A percentile compares a stretch with the other conserved stretches of the same genome.
Conservation (phyloP, 2,797 vertebrate species). For the Luscinia luscinia region DNA sequence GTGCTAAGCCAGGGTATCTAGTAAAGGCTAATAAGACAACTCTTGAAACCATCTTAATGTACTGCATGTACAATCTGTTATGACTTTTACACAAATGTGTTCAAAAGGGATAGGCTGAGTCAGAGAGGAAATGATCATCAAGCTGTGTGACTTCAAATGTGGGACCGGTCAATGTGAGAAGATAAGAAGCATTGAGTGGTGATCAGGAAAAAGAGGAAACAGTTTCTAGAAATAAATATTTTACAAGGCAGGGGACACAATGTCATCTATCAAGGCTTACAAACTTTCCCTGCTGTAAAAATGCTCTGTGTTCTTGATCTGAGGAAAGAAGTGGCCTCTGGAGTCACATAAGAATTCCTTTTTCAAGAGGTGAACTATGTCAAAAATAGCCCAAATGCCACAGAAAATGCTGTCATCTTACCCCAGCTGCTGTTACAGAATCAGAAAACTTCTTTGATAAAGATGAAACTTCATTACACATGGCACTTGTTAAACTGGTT, state of each 20-base stretch:
- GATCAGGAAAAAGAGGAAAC: not conserved
- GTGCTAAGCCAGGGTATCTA: not conserved
- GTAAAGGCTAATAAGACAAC: not conserved
- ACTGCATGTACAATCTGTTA: not conserved
- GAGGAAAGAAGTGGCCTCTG: not conserved
- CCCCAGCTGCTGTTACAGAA: conserved; percentile 87
- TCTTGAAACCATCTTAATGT: not conserved
- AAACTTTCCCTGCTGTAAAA: not conserved
- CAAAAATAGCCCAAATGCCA: not conserved
- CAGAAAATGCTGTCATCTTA: conserved; percentile 74
- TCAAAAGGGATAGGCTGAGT: not conserved
- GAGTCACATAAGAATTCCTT: not conserved
- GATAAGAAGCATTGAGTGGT: not conserved
- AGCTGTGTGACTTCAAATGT: not conserved
- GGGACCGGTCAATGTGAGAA: not conserved
- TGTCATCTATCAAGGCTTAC: not conserved
- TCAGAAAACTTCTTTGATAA: conserved; percentile 89
- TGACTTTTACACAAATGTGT: not conserved
- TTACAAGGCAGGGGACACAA: not conserved
- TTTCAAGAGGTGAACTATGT: not conserved
- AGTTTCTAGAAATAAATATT: not conserved
- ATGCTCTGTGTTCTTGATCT: not conserved
- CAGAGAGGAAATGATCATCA: not conserved
- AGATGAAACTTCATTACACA: conserved; percentile 93
- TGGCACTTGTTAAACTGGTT: conserved; percentile 89